phyloP scores from a whole-genome alignment of 2,888 invertebrate species.

The Polydrusus tereticollis region DNA sequence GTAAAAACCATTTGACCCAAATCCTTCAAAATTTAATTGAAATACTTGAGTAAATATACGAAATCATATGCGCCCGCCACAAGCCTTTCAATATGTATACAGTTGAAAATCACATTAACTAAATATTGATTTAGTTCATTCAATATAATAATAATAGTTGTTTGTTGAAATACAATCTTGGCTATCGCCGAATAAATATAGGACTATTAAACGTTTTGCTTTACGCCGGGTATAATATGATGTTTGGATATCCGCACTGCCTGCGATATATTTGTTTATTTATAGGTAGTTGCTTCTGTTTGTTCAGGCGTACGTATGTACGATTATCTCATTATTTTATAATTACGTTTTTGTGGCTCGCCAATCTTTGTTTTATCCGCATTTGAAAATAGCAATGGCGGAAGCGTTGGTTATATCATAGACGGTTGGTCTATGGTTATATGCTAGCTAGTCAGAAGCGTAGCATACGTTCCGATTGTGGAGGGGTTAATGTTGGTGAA shows the following conservation, averaged over 20 bases:
- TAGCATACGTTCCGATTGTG: too few relatives aligned
- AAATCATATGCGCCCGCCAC: neutral
- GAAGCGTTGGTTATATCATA: too few relatives aligned
- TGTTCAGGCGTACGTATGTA: neutral
- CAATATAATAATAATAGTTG: conserved; percentile 12
- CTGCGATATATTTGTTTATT: conserved; percentile 6
- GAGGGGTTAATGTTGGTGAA: too few relatives aligned
- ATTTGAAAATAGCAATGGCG: neutral
- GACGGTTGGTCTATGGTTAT: too few relatives aligned
- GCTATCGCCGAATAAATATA: conserved; percentile 18
- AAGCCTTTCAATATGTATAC: neutral
- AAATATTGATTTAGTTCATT: conserved; percentile 14
- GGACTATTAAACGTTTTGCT: conserved; percentile 14
- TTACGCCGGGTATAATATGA: neutral
- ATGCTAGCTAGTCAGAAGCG: too few relatives aligned
- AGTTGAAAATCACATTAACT: conserved; percentile 12
- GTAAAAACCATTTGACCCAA: neutral
- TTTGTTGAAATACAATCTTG: conserved; percentile 18
- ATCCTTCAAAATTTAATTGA: neutral
- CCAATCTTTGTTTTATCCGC: neutral
- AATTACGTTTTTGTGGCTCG: conserved; percentile 4
- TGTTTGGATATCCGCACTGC: conserved; percentile 11
- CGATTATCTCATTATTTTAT: conserved; percentile 2
- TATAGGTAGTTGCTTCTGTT: conserved; percentile 12
- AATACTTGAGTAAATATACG: neutral